Evolutionary conservation across 2,113 vertebrate genomes (phyloP), one percentile per base, ranked within the genome.

Genomic region (Bagarius yarrelli): DNA sequence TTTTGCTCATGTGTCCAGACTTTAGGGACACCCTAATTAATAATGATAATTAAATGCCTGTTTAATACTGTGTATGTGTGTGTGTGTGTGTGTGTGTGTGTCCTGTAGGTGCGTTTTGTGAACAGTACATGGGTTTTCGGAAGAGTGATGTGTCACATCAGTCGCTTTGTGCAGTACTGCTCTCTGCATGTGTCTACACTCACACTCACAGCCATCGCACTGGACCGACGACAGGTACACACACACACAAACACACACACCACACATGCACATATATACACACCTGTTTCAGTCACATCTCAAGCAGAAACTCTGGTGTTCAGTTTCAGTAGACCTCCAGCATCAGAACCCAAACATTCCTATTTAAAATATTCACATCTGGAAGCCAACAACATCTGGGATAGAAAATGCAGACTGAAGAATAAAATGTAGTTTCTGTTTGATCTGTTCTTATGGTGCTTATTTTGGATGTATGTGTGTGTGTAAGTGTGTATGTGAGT

Each of bases 101-200:
- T 23, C 76, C 60, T 81, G 9, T 81, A 98, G 97, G 96, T 94
- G 66, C 95, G 96, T 30, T 98, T 98, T 69, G 95, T 98, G 84
- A 95, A 96, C 91, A 98, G 96, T 78, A 95, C 95, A 0, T 98
- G 96, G 97, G 89, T 96, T 79, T 98, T 98, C 1, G 96, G 96
- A 75, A 95, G 95, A 75, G 92, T 88, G 4, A 98, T 98, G 97
- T 98, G 96, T 80, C 97, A 98, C 1, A 85, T 98, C 87, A 98
- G 97, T 71, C 95, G 97, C 44, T 98, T 98, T 57, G 97, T 95
- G 0, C 96, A 98, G 87, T 97, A 98, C 84, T 98, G 96, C 83
- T 98, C 96, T 6, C 92, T 98, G 59, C 96, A 98, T 0, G 95
- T 98, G 75, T 98, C 96, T 14, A 96, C 95, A 0, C 90, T 98